Evolutionary conservation across 2,888 invertebrate species (phyloP).

Genomic region (Protonemura montana): DNA sequence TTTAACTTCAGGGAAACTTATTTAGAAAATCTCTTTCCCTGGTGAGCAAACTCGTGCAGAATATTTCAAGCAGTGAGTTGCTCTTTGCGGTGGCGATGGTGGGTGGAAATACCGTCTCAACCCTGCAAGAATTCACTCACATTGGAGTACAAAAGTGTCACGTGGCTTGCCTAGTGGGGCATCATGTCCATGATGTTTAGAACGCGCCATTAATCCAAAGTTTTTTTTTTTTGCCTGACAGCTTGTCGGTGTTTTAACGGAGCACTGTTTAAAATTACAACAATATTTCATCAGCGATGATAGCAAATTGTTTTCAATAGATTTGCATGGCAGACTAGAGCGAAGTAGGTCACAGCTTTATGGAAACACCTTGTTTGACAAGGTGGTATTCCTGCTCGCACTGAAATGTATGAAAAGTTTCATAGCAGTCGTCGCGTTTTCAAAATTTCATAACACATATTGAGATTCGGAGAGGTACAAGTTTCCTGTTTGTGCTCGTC

Average conservation of each 20-base stretch:
- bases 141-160: not conserved
- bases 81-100: not conserved
- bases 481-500: too few relatives aligned
- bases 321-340: not conserved
- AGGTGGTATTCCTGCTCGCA: too few relatives aligned
- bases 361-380: too few relatives aligned
- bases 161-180: not conserved
- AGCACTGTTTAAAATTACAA: not conserved
- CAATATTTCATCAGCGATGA: not conserved
- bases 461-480: too few relatives aligned
- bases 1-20: not conserved
- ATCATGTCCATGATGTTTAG: not conserved
- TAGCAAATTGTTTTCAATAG: not conserved
- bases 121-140: not conserved
- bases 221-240: not conserved
- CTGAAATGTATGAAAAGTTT: too few relatives aligned
- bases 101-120: not conserved
- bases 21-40: not conserved
- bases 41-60: not conserved
- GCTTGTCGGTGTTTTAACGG: not conserved
- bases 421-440: too few relatives aligned
- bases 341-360: not conserved
- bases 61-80: not conserved
- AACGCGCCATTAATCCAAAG: not conserved
- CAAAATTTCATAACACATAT: too few relatives aligned